Conservation (phyloP, 1,140 invertebrate species). For the Eupeodes corollae region DNA sequence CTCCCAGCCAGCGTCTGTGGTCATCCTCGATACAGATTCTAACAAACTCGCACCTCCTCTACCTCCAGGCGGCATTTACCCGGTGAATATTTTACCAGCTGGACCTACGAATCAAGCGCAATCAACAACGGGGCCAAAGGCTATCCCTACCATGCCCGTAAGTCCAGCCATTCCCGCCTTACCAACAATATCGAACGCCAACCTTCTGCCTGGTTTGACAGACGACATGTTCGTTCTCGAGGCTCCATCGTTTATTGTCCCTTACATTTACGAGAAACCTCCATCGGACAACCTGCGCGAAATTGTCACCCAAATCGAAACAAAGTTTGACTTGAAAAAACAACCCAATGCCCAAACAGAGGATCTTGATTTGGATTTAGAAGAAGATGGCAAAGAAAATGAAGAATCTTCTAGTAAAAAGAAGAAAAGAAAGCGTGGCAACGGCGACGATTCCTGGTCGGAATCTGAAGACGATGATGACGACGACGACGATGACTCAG, state of each 20-base stretch:
- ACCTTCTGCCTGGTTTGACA: conserved; percentile 63
- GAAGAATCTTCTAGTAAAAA: conserved; percentile 28
- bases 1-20: background rate
- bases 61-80: conserved; percentile 12
- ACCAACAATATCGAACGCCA: conserved; percentile 38
- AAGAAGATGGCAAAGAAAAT: conserved; percentile 35
- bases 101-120: conserved; percentile 25
- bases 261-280: conserved; percentile 84
- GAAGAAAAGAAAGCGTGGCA: conserved; percentile 24
- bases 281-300: conserved; percentile 65
- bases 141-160: conserved; percentile 23
- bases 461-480: conserved; percentile 41
- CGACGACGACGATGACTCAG: conserved; percentile 42
- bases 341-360: conserved; percentile 37
- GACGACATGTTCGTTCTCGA: conserved; percentile 86
- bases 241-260: conserved; percentile 82
- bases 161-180: conserved; percentile 35
- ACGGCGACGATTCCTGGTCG: conserved; percentile 34
- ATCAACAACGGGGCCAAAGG: conserved; percentile 5
- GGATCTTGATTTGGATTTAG: conserved; percentile 30
- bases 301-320: conserved; percentile 55
- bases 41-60: background rate
- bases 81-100: conserved; percentile 35
- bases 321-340: conserved; percentile 47
- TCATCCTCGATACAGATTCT: conserved; percentile 5